phyloP scores from a whole-genome alignment of 2,888 invertebrate genomes.

The Portevinia maculata region DNA sequence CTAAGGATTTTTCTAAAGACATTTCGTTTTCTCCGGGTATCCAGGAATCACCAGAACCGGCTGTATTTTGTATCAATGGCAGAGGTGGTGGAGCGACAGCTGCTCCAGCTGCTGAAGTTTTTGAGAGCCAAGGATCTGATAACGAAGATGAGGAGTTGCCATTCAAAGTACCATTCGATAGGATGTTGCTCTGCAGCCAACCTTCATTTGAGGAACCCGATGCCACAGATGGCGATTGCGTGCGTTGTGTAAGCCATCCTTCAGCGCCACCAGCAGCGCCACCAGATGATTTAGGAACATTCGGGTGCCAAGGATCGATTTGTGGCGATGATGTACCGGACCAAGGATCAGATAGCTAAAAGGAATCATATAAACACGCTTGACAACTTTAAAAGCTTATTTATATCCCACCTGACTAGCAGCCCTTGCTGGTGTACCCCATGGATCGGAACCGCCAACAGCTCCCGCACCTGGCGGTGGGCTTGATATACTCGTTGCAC shows the following conservation, averaged over 20 bases:
- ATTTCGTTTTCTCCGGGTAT: constrained; percentile 75
- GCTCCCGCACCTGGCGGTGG: constrained; percentile 82
- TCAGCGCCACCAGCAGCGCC: constrained; percentile 76
- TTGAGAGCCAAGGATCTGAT: constrained; percentile 80
- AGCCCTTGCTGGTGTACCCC: constrained; percentile 86
- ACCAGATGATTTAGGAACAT: constrained; percentile 77
- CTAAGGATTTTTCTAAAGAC: constrained; percentile 70
- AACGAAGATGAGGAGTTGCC: constrained; percentile 76
- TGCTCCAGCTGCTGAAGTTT: constrained; percentile 75
- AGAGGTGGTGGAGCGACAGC: constrained; percentile 75
- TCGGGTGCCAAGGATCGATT: constrained; percentile 82
- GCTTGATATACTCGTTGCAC: constrained; percentile 85
- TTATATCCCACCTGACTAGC: constrained; percentile 84
- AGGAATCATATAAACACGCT: background rate
- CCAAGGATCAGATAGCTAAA: constrained; percentile 81
- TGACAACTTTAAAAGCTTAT: background rate
- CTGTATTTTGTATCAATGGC: constrained; percentile 74
- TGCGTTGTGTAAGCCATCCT: constrained; percentile 79
- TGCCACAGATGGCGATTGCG: constrained; percentile 82
- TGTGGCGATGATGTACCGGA: constrained; percentile 81
- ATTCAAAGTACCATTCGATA: constrained; percentile 75
- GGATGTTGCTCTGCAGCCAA: constrained; percentile 80
- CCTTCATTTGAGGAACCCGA: constrained; percentile 82
- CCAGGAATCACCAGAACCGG: constrained; percentile 80
- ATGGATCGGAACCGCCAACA: constrained; percentile 86